These are phyloP conservation scores for Pachydiplax longipennis DNA, from an alignment of 2,888 invertebrate species.

Conservation along the genomic window DNA sequence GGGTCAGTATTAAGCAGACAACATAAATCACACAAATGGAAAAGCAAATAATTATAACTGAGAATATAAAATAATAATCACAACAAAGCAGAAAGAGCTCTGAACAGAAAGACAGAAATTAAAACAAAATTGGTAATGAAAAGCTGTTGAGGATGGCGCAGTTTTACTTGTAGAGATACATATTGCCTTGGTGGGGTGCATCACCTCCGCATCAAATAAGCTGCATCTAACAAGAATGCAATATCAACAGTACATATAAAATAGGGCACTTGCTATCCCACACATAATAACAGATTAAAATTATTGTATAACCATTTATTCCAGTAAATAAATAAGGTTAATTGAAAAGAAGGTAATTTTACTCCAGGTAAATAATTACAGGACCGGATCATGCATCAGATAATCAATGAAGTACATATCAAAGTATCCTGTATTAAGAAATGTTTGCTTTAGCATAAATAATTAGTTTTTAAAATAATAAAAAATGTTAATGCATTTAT, in stretches of 20 bases:
- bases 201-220: slow-evolving; percentile 32
- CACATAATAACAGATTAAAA: slow-evolving; percentile 5
- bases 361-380: background rate
- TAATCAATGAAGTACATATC: background rate
- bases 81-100: slow-evolving; percentile 50
- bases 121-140: slow-evolving; percentile 45
- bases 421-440: slow-evolving; percentile 6
- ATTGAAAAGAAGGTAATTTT: background rate
- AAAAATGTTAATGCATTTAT: background rate
- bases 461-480: background rate
- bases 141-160: slow-evolving; percentile 18
- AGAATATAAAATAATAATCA: slow-evolving; percentile 49
- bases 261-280: slow-evolving; percentile 46
- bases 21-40: slow-evolving; percentile 50
- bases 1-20: slow-evolving; percentile 34
- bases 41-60: slow-evolving; percentile 53
- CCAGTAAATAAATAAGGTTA: slow-evolving; percentile 1
- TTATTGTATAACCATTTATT: background rate
- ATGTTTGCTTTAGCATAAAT: background rate
- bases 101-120: slow-evolving; percentile 48
- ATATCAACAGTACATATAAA: background rate
- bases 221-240: slow-evolving; percentile 25
- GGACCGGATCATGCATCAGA: slow-evolving; percentile 31
- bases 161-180: slow-evolving; percentile 16
- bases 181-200: slow-evolving; percentile 12